Evolutionary conservation across 1,140 invertebrate species (phyloP).

Genomic region (Protaetia brevitarsis): DNA sequence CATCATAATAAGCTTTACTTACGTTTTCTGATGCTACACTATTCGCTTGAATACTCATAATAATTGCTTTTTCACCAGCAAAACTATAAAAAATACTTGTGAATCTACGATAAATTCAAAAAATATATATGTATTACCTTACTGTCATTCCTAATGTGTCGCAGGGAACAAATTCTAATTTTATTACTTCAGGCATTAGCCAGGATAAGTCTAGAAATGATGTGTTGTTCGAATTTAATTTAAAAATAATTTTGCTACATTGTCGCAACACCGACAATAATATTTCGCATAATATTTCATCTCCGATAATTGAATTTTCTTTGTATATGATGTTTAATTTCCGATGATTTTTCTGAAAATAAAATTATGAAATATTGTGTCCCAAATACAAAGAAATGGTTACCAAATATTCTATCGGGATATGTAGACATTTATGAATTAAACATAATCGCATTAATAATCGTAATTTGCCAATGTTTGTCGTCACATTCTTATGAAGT

Average conservation of each 20-base stretch:
- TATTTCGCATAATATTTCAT: conserved; percentile 60
- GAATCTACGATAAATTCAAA: neutral
- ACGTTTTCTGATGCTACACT: conserved; percentile 60
- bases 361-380: neutral
- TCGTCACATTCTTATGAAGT: conserved; percentile 49
- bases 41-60: conserved; percentile 53
- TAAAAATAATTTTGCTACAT: conserved; percentile 55
- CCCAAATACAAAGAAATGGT: conserved; percentile 26
- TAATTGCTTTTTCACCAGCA: conserved; percentile 54
- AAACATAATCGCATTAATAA: conserved; percentile 57
- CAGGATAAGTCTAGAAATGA: conserved; percentile 58
- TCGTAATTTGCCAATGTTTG: conserved; percentile 53
- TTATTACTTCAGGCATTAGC: conserved; percentile 51
- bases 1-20: conserved; percentile 38
- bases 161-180: conserved; percentile 57
- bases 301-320: conserved; percentile 46
- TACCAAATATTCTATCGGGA: conserved; percentile 55
- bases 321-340: conserved; percentile 32
- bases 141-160: conserved; percentile 55
- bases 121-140: conserved; percentile 43
- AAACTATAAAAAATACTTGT: conserved; percentile 49
- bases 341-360: conserved; percentile 14
- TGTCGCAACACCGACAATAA: conserved; percentile 57
- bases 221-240: conserved; percentile 53
- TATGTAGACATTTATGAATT: conserved; percentile 55